phyloP scores from a whole-genome alignment of 2,113 vertebrate genomes.

The Mohoua ochrocephala region DNA sequence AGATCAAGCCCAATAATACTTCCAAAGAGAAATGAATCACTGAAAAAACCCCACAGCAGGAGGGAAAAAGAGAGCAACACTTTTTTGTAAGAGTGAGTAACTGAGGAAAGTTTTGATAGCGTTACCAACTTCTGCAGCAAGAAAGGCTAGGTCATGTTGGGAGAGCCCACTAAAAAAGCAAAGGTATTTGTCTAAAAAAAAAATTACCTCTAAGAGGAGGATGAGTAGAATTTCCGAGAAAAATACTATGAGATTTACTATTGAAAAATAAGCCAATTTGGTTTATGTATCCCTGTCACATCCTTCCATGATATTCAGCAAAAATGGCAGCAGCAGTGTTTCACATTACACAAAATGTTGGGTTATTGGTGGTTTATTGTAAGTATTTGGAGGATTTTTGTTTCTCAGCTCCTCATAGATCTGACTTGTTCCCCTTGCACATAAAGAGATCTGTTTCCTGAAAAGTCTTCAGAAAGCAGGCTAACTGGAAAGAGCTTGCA shows the following conservation, averaged over 20 bases:
- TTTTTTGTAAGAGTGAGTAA: not conserved
- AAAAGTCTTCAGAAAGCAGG: not conserved
- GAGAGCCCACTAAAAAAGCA: not conserved
- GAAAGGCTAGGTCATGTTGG: not conserved
- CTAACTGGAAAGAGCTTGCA: not conserved
- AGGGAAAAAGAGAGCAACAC: not conserved
- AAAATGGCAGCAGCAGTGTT: not conserved
- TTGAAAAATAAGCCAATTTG: not conserved
- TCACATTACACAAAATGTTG: not conserved
- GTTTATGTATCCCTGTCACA: not conserved
- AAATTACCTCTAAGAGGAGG: not conserved
- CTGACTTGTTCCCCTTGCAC: not conserved
- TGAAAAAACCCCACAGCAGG: not conserved
- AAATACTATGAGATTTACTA: not conserved
- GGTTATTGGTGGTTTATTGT: not conserved
- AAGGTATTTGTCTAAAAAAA: not conserved
- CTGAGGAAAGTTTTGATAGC: not conserved
- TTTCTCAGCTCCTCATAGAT: not conserved
- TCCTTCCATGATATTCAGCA: not conserved
- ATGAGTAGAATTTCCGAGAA: not conserved
- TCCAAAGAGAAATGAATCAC: conserved; percentile 10
- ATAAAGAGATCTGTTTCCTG: not conserved
- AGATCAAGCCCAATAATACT: conserved; percentile 8
- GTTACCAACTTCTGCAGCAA: not conserved
- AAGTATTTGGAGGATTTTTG: not conserved